A percentile compares a stretch with the other conserved stretches of the same genome.
phyloP scores from a whole-genome alignment of 2,888 invertebrate genomes.

The Cheilosia variabilis region DNA sequence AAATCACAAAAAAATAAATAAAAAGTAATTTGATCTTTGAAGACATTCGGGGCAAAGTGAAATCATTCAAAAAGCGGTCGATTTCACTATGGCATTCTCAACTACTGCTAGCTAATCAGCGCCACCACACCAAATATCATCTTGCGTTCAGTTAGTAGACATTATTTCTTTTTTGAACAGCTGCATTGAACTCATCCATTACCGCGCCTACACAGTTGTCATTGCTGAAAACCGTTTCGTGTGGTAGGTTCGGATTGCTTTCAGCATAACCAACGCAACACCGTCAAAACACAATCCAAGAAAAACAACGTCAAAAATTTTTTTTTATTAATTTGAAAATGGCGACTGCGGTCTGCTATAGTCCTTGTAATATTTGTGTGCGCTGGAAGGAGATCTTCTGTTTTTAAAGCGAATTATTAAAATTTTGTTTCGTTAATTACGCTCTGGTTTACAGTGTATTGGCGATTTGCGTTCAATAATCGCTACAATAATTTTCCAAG shows the following conservation, averaged over 20 bases:
- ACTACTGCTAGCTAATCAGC: too few species aligned
- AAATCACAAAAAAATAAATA: too few species aligned
- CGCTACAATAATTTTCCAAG: neutral
- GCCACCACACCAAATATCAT: too few species aligned
- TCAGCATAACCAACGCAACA: constrained; percentile 60
- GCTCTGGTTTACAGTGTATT: neutral
- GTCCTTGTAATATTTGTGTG: constrained; percentile 38
- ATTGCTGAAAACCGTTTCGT: neutral
- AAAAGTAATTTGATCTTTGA: too few species aligned
- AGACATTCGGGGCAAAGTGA: too few species aligned
- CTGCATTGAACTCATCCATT: constrained; percentile 18
- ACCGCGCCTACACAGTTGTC: neutral
- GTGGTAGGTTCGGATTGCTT: constrained; percentile 26
- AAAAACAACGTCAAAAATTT: constrained; percentile 63
- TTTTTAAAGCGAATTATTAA: constrained; percentile 30
- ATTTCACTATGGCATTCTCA: too few species aligned
- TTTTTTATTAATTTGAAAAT: constrained; percentile 57
- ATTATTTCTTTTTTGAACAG: neutral
- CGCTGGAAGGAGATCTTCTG: constrained; percentile 44
- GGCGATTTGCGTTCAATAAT: constrained; percentile 11
- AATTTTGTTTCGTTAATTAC: constrained; percentile 14
- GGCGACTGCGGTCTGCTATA: constrained; percentile 63
- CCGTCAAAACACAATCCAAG: constrained; percentile 44
- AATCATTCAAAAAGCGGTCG: too few species aligned
- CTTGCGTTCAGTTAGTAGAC: too few species aligned